phyloP scores from a whole-genome alignment of 2,113 vertebrate genomes.

The Amphiprion percula region DNA sequence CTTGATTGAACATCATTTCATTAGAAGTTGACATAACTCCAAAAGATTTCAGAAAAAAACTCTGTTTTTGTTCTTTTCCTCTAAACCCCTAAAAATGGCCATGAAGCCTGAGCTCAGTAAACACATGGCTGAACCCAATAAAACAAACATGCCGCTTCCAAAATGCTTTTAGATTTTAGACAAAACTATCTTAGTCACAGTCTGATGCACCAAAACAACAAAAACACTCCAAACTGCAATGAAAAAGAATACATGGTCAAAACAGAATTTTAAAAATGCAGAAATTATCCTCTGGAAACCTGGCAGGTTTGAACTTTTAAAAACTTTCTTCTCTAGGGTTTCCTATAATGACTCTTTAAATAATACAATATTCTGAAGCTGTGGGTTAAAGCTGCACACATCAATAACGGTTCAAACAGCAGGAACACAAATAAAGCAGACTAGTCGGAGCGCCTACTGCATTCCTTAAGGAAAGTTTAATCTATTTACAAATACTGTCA shows the following conservation, averaged over 20 bases:
- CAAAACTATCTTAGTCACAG: background rate
- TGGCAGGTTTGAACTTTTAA: background rate
- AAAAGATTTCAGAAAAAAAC: no score
- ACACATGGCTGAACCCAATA: slow-evolving; percentile 38
- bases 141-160: slow-evolving; percentile 14
- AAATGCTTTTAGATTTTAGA: slow-evolving; percentile 11
- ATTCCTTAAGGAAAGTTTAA: slow-evolving; percentile 64
- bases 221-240: background rate
- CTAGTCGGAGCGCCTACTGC: slow-evolving; percentile 9
- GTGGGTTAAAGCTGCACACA: slow-evolving; percentile 29
- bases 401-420: slow-evolving; percentile 52
- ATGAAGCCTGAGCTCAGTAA: slow-evolving; percentile 16
- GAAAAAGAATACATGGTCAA: slow-evolving; percentile 1
- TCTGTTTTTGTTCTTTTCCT: background rate
- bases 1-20: no score
- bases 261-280: background rate
- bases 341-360: slow-evolving; percentile 8
- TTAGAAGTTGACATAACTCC: no score
- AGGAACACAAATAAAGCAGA: slow-evolving; percentile 25
- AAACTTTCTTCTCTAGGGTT: slow-evolving; percentile 5
- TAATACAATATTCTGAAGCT: slow-evolving; percentile 23
- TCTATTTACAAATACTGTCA: slow-evolving; percentile 75
- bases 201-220: background rate
- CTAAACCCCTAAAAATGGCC: slow-evolving; percentile 3
- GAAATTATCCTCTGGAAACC: background rate